Evolutionary conservation across 2,113 vertebrate genomes (phyloP), one percentile per base, ranked within the genome.

Genomic region (Kryptolebias marmoratus): DNA sequence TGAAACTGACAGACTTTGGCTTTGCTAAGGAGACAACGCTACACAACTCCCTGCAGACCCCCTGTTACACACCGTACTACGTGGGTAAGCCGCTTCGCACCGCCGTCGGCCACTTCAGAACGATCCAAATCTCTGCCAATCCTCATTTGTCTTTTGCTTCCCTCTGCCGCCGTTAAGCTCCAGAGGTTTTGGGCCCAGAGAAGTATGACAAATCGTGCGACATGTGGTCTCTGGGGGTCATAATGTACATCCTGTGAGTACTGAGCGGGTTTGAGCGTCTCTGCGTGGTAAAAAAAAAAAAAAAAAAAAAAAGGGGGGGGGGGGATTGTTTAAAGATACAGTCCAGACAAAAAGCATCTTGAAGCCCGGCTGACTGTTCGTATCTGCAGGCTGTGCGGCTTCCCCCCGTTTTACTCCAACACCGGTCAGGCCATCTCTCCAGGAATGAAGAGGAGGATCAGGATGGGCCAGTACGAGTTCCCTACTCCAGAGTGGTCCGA

Each of bases 201-300:
- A 99, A 99, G 76, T 99, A 99, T 44, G 98, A 99, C 94, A 99
- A 96, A 79, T 99, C 98, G 0, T 99, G 98, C 86, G 98, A 99
- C 92, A 98, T 99, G 97, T 99, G 98, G 98, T 99, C 98, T 0
- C 89, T 99, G 90, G 97, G 98, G 0, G 98, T 99, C 89, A 99
- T 99, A 90, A 98, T 97, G 92, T 99, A 99, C 65, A 99, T 99
- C 79, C 95, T 99, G 98, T 99, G 89, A 99, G 98, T 98, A 88
- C 47, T 59, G 15, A 57, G 13, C n/a, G 18, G 15, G 6, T 31
- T 31, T 22, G 68, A 49, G 30, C 2, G 27, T 16, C 49, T 47
- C 52, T 57, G 54, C 31, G 7, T 36, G 39, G 10, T 6, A 8
- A 36, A 59, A 11, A 22, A 22, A 22, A 22, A 22, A 22, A 22